These are phyloP conservation scores for Leucosticte australis DNA, from an alignment of 2,113 vertebrate species.

Conservation along the genomic window DNA sequence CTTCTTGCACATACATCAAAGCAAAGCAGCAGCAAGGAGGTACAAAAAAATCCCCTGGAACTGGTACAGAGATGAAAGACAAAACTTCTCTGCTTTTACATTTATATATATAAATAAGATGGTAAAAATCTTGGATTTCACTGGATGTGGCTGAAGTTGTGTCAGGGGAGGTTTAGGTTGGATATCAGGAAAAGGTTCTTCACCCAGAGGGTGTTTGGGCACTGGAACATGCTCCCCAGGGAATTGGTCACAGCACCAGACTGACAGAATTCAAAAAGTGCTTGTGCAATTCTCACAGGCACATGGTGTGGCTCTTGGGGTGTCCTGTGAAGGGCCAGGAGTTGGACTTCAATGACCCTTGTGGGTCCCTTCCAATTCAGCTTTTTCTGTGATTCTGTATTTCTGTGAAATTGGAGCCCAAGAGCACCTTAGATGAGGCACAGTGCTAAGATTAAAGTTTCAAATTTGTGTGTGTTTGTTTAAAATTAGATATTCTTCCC, in stretches of 20 bases:
- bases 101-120: not conserved
- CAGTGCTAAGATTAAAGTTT: not conserved
- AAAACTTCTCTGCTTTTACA: not conserved
- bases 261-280: not conserved
- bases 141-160: not conserved
- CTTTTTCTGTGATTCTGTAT: not conserved
- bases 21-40: not conserved
- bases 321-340: not conserved
- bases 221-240: not conserved
- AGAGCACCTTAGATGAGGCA: not conserved
- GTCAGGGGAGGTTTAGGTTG: not conserved
- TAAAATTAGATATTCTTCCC: not conserved
- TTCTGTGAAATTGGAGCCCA: not conserved
- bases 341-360: fast-evolving
- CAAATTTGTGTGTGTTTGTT: not conserved
- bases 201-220: no score
- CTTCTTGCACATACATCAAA: not conserved
- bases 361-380: not conserved
- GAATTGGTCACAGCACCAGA: not conserved
- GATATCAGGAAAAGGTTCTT: not conserved
- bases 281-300: not conserved
- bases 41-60: not conserved
- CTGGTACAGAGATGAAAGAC: not conserved
- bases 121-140: not conserved
- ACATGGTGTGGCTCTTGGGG: not conserved